Percentiles rank a stretch among this genome's conserved stretches.
phyloP scores from a whole-genome alignment of 2,113 vertebrate species.

The Ctenomys sociabilis region DNA sequence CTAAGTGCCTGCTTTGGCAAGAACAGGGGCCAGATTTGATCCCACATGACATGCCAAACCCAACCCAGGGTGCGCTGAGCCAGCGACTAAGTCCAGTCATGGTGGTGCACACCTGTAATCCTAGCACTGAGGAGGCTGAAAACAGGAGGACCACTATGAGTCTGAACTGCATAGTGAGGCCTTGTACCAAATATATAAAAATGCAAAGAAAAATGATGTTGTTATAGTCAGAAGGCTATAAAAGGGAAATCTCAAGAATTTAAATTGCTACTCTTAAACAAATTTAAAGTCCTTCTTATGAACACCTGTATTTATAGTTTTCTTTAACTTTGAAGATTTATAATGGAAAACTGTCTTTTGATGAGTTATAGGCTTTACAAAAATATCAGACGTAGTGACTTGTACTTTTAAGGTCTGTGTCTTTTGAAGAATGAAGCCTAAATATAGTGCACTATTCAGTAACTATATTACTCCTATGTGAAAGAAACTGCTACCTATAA shows the following conservation, averaged over 20 bases:
- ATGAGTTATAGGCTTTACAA: not conserved
- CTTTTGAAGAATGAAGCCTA: slow-evolving; percentile 30
- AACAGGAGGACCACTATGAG: too few relatives aligned
- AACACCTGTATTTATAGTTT: not conserved
- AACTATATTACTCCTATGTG: not conserved
- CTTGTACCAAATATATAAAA: too few relatives aligned
- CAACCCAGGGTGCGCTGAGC: too few relatives aligned
- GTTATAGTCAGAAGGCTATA: not conserved
- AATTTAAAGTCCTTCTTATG: not conserved
- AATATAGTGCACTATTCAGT: not conserved
- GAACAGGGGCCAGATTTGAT: too few relatives aligned
- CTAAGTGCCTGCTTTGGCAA: too few relatives aligned
- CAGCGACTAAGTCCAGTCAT: too few relatives aligned
- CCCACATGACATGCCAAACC: too few relatives aligned
- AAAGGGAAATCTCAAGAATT: not conserved
- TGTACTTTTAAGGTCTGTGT: not conserved
- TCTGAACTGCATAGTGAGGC: too few relatives aligned
- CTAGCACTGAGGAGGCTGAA: too few relatives aligned
- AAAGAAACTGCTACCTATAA: not conserved
- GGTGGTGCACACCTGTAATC: too few relatives aligned
- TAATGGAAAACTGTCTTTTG: not conserved
- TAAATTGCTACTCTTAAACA: not conserved
- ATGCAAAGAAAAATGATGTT: too few relatives aligned
- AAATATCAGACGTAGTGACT: not conserved
- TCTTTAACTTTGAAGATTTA: not conserved